Conservation (phyloP, 2,797 vertebrate species). For the Sebastes nivosus region DNA sequence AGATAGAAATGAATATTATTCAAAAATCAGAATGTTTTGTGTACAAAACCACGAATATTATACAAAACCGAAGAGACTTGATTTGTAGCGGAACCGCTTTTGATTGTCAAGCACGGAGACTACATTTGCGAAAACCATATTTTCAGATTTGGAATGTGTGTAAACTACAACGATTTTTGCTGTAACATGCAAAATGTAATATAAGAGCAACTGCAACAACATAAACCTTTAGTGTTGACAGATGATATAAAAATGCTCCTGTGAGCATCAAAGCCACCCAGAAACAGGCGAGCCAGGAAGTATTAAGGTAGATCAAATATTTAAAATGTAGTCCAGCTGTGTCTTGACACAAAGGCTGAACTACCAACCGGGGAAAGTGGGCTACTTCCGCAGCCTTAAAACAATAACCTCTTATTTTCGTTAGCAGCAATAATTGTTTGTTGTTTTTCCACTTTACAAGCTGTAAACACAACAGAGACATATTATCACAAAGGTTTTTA, state of each 20-base stretch:
- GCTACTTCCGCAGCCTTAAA: no score
- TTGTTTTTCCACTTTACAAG: no score
- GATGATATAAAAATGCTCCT: no score
- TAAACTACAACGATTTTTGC: background rate
- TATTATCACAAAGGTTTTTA: no score
- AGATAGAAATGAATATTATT: background rate
- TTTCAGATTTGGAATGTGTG: background rate
- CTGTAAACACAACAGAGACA: no score
- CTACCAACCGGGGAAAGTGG: no score
- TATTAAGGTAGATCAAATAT: no score
- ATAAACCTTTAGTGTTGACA: background rate
- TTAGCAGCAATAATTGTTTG: no score
- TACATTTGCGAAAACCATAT: background rate
- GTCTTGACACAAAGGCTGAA: no score
- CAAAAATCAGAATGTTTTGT: background rate
- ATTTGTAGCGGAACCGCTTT: background rate
- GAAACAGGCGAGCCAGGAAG: accelerated
- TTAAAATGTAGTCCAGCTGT: no score
- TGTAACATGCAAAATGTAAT: background rate
- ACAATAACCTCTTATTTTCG: no score
- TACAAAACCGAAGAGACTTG: slow-evolving; percentile 13
- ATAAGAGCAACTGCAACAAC: background rate
- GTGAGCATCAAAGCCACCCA: no score
- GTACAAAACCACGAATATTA: slow-evolving; percentile 40
- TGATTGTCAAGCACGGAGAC: slow-evolving; percentile 2